phyloP scores from a whole-genome alignment of 2,113 vertebrate genomes.

The Solea senegalensis region DNA sequence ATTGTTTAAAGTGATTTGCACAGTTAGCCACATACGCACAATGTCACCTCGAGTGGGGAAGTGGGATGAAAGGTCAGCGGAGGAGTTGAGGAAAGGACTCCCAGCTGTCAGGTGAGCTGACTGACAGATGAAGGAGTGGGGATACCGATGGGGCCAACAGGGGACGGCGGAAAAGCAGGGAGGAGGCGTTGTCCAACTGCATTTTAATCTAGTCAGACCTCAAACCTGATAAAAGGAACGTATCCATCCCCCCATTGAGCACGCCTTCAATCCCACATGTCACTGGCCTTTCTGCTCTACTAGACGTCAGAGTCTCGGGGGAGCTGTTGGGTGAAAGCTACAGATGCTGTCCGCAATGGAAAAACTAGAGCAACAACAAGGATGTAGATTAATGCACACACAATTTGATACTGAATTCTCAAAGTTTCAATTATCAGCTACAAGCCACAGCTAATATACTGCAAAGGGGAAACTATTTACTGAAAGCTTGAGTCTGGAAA shows the following conservation, averaged over 20 bases:
- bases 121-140: constrained; percentile 27
- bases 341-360: constrained; percentile 56
- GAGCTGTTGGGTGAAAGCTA: constrained; percentile 21
- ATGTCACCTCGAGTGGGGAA: constrained; percentile 11
- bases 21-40: constrained; percentile 30
- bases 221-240: constrained; percentile 70
- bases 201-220: constrained; percentile 74
- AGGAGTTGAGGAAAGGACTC: constrained; percentile 24
- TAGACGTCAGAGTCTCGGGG: constrained; percentile 40
- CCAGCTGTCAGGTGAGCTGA: constrained; percentile 40
- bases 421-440: too few relatives aligned
- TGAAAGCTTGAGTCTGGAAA: too few relatives aligned
- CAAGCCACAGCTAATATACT: too few relatives aligned
- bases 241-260: constrained; percentile 61
- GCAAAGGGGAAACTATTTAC: too few relatives aligned
- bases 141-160: constrained; percentile 5
- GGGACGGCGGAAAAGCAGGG: constrained; percentile 29
- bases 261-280: constrained; percentile 68
- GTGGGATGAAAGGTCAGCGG: constrained; percentile 34
- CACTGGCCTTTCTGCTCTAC: constrained; percentile 32
- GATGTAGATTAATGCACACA: neutral
- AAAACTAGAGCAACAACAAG: constrained; percentile 5
- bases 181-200: constrained; percentile 59
- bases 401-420: too few relatives aligned
- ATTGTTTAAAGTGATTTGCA: constrained; percentile 47